These are phyloP conservation scores for Lasaia peninsularis DNA, from an alignment of 1,140 invertebrate species.

Conservation along the genomic window DNA sequence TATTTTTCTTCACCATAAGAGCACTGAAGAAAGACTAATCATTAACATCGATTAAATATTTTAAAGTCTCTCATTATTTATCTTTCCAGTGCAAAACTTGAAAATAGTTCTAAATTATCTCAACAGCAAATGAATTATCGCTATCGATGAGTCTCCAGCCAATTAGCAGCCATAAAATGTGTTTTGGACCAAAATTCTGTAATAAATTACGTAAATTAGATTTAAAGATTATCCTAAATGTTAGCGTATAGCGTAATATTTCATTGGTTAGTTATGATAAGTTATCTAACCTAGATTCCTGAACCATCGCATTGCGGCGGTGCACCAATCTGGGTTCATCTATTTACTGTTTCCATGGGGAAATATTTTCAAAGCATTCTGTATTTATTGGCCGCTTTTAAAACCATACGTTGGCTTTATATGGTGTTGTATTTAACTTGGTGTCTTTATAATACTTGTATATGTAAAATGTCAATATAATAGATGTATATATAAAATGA, in stretches of 20 bases:
- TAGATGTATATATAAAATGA: too few relatives aligned
- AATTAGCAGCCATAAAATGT: background rate
- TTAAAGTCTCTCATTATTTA: too few relatives aligned
- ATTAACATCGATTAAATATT: too few relatives aligned
- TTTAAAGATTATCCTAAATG: slow-evolving; percentile 16
- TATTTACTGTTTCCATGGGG: slow-evolving; percentile 34
- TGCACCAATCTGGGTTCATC: slow-evolving; percentile 21
- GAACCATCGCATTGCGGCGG: slow-evolving; percentile 30
- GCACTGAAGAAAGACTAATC: too few relatives aligned
- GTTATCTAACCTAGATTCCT: slow-evolving; percentile 23
- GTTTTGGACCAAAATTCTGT: background rate
- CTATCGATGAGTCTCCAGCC: background rate
- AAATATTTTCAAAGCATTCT: slow-evolving; percentile 35
- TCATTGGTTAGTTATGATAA: slow-evolving; percentile 12
- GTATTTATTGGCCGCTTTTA: background rate
- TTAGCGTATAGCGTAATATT: slow-evolving; percentile 10
- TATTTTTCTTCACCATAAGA: too few relatives aligned
- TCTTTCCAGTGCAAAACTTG: too few relatives aligned
- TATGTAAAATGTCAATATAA: too few relatives aligned
- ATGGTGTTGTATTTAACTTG: too few relatives aligned
- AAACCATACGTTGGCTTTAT: background rate
- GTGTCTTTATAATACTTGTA: too few relatives aligned
- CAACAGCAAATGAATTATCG: background rate
- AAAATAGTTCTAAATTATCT: background rate
- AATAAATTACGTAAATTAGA: slow-evolving; percentile 15